Evolutionary conservation across 2,113 vertebrate species (phyloP).

Genomic region (Noctilio leporinus): DNA sequence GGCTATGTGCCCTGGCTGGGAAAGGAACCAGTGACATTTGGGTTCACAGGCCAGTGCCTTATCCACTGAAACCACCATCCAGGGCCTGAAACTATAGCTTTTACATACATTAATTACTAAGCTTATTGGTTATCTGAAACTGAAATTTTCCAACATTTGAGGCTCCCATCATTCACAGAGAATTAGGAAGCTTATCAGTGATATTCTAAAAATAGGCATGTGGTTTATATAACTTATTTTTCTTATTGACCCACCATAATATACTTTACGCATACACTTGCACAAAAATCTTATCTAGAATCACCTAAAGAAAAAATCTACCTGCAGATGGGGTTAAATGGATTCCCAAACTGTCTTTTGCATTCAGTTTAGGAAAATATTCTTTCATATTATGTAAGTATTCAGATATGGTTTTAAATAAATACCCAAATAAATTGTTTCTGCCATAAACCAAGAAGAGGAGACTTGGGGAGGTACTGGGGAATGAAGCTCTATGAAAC

Average conservation of each 20-base stretch:
- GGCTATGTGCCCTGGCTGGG: too few species aligned
- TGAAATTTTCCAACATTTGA: too few species aligned
- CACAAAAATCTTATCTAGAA: neutral
- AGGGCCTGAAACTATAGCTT: too few species aligned
- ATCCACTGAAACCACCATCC: too few species aligned
- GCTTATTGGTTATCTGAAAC: too few species aligned
- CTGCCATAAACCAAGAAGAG: neutral
- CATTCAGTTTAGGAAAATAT: neutral
- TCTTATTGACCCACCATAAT: neutral
- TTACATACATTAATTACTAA: too few species aligned
- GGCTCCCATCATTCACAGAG: too few species aligned
- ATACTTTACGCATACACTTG: neutral
- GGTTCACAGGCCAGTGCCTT: too few species aligned
- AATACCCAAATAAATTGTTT: neutral
- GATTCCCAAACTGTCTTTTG: neutral
- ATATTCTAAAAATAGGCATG: neutral
- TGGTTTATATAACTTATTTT: neutral
- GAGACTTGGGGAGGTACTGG: neutral
- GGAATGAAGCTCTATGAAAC: neutral
- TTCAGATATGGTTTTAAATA: neutral
- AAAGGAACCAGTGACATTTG: too few species aligned
- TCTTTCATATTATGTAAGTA: neutral
- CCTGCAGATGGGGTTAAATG: neutral
- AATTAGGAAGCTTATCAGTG: neutral
- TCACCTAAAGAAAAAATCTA: neutral